phyloP scores from a whole-genome alignment of 2,113 vertebrate species.

The Chloropsis cyanopogon region DNA sequence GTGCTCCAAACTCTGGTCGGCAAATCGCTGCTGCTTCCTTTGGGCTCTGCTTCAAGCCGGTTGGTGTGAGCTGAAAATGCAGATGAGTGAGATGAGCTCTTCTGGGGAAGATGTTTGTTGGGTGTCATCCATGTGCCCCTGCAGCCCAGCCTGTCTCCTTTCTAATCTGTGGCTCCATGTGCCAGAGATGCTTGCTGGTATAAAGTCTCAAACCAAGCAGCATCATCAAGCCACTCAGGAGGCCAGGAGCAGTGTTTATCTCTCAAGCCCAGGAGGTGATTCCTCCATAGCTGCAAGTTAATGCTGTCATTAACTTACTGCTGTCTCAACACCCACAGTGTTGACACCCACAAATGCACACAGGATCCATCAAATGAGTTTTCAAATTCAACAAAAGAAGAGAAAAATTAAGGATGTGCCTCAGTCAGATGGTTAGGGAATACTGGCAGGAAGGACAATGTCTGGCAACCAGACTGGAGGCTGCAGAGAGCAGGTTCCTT shows the following conservation, averaged over 20 bases:
- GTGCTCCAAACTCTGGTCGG: neutral
- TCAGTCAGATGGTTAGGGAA: neutral
- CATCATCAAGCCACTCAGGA: neutral
- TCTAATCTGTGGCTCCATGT: neutral
- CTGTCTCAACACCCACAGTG: neutral
- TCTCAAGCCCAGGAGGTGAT: neutral
- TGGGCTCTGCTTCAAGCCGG: neutral
- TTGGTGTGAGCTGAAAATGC: neutral
- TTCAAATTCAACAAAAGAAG: neutral
- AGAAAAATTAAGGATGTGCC: neutral
- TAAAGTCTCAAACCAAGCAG: neutral
- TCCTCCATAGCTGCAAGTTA: neutral
- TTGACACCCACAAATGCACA: neutral
- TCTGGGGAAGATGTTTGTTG: neutral
- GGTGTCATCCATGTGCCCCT: neutral
- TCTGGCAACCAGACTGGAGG: neutral
- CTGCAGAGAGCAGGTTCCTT: neutral
- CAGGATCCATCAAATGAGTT: neutral
- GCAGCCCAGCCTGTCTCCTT: neutral
- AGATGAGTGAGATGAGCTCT: neutral
- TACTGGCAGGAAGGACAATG: neutral
- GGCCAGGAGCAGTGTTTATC: rapidly evolving
- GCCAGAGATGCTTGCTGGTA: neutral
- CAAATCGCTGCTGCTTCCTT: neutral
- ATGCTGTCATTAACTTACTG: neutral